phyloP scores from a whole-genome alignment of 2,797 vertebrate genomes.

The Tokudaia muenninki region DNA sequence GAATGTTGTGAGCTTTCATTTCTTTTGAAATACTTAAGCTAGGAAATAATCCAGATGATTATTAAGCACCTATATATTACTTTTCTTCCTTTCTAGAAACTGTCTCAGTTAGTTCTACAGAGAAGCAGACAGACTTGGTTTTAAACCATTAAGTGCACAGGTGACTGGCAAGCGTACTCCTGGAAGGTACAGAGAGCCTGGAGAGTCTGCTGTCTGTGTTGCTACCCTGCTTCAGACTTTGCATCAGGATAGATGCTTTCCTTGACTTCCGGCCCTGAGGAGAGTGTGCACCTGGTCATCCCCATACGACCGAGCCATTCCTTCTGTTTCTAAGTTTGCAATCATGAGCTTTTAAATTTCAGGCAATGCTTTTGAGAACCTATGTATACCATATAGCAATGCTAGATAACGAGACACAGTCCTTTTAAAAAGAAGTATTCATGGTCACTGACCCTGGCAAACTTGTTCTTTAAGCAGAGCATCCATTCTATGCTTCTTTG shows the following conservation, averaged over 20 bases:
- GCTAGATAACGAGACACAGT: not conserved
- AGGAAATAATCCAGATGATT: constrained; percentile 66
- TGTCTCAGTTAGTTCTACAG: constrained; percentile 16
- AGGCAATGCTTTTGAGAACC: not conserved
- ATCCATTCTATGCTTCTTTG: constrained; percentile 19
- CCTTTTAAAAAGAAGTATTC: not conserved
- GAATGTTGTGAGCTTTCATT: not conserved
- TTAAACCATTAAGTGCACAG: not conserved
- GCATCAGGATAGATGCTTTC: not conserved
- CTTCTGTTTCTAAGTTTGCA: not conserved
- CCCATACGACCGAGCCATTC: not conserved
- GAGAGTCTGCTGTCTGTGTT: not conserved
- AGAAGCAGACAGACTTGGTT: not conserved
- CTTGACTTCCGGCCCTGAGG: not conserved
- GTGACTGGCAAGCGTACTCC: not conserved
- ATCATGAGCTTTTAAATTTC: not conserved
- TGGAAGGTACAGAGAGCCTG: not conserved
- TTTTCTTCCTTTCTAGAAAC: not conserved
- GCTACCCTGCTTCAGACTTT: not conserved
- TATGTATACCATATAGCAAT: not conserved
- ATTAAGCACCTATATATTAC: constrained; percentile 8
- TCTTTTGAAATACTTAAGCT: constrained; percentile 29
- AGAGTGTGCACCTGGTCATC: no score
- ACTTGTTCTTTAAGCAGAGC: not conserved
- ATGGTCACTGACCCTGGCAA: not conserved